Conservation (phyloP, 1,140 invertebrate species). For the Polypedilum pembai region DNA sequence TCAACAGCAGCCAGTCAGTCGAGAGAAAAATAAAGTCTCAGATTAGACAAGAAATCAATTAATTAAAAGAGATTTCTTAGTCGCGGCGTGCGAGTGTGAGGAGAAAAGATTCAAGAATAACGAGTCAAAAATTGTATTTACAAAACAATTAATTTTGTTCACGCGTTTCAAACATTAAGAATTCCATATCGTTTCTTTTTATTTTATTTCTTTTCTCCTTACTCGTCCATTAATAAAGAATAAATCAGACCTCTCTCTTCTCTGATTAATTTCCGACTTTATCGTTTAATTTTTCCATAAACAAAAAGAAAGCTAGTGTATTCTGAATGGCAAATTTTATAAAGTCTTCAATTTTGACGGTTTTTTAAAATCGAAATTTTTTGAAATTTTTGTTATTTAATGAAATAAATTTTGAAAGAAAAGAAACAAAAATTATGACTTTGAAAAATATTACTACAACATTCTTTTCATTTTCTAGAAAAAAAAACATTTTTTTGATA, state of each 20-base stretch:
- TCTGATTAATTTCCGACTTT: slow-evolving; percentile 2
- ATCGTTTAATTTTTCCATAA: not conserved
- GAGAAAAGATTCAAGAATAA: not conserved
- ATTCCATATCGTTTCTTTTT: not conserved
- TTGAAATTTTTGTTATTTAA: no score
- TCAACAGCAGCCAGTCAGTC: no score
- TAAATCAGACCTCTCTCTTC: not conserved
- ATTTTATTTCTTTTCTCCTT: not conserved
- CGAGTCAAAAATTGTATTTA: slow-evolving; percentile 5
- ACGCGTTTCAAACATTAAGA: slow-evolving; percentile 19
- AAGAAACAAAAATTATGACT: no score
- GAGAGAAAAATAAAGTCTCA: not conserved
- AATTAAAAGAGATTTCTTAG: not conserved
- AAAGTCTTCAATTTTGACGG: no score
- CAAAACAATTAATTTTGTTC: slow-evolving; percentile 27
- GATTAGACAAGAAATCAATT: slow-evolving; percentile 13
- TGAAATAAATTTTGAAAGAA: no score
- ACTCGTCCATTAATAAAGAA: not conserved
- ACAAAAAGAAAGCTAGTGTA: not conserved
- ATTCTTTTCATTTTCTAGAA: no score
- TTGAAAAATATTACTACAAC: no score
- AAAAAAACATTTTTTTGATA: no score
- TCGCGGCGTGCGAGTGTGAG: not conserved
- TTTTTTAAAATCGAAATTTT: no score
- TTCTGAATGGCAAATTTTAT: no score